Evolutionary conservation across 2,888 invertebrate species (phyloP), one percentile per base, ranked within the genome.

Genomic region (Hybos culiciformis): DNA sequence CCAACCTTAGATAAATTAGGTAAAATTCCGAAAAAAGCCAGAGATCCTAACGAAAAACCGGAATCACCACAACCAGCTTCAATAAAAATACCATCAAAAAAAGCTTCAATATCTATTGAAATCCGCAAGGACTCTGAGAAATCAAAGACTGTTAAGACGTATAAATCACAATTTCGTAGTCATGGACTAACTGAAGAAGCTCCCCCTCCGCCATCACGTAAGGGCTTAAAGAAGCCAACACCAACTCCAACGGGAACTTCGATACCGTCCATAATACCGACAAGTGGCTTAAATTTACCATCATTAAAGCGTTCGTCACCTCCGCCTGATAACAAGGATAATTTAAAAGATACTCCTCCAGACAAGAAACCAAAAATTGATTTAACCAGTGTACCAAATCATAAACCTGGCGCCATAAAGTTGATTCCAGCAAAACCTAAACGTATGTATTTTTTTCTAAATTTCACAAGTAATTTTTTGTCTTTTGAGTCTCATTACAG

Each of bases 121-220:
- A 77, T 80, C 43, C 71, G 84, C 47, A 83, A 82, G 46, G 78
- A 78, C 51, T 74, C 78, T 41, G 72, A 75, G 11, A 71, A 90
- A 55, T 82, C 87, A 5, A 88, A 88, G 68, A 92, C 92, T 31
- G 92, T 91, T 1, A 93, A 92, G 73, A 83, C 85, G 14, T 88
- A 82, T 61, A 80, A 88, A 66, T 85, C 88, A 1, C 90, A 87
- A 68, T 90, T 92, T 70, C 77, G 93, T 51, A 88, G 88, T 39
- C 91, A 90, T 55, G 92, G 91, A 29, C 66, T 92, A 42, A 86
- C 85, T 59, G 90, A 91, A 62, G 87, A 85, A 68, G 75, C 80
- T 1, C 84, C 84, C 56, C 85, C 86, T n/a, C 85, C 90, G 12
- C 83, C 83, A 3, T 83, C 86, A 4, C 71, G 84, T 44, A 75